These are phyloP conservation scores for Chinchilla lanigera DNA, from an alignment of 2,113 vertebrate species.

Conservation along the genomic window DNA sequence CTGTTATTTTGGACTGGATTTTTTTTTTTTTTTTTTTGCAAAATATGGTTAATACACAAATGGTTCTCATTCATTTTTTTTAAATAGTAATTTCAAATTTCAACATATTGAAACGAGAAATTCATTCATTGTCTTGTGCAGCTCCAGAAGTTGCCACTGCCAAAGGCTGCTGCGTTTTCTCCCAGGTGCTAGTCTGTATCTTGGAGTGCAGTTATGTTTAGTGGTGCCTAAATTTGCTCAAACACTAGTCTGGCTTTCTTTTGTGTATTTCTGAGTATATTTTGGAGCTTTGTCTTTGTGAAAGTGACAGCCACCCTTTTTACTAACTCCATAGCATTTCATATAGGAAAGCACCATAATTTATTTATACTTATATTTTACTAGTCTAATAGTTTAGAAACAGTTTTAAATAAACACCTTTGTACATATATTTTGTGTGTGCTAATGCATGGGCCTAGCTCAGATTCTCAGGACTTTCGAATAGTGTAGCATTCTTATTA, in stretches of 20 bases:
- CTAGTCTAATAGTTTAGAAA: neutral
- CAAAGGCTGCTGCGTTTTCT: neutral
- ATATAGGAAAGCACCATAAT: neutral
- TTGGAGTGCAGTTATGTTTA: neutral
- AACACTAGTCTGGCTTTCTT: neutral
- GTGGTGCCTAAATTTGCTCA: neutral
- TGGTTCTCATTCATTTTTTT: neutral
- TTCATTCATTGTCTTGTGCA: neutral
- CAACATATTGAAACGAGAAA: neutral
- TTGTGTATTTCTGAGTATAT: neutral
- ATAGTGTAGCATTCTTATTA: neutral
- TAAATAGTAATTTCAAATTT: neutral
- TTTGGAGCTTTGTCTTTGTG: neutral
- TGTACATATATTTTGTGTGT: neutral
- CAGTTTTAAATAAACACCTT: neutral
- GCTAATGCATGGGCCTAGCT: neutral
- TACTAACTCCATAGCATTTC: neutral
- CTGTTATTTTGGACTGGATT: neutral
- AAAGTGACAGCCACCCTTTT: neutral
- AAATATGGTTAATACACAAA: neutral
- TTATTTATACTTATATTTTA: neutral
- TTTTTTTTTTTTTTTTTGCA: neutral
- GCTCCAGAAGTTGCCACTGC: neutral
- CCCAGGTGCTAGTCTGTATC: neutral
- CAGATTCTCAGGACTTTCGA: neutral